These are phyloP conservation scores for Metalampra italica DNA, from an alignment of 2,888 invertebrate species.

Conservation along the genomic window DNA sequence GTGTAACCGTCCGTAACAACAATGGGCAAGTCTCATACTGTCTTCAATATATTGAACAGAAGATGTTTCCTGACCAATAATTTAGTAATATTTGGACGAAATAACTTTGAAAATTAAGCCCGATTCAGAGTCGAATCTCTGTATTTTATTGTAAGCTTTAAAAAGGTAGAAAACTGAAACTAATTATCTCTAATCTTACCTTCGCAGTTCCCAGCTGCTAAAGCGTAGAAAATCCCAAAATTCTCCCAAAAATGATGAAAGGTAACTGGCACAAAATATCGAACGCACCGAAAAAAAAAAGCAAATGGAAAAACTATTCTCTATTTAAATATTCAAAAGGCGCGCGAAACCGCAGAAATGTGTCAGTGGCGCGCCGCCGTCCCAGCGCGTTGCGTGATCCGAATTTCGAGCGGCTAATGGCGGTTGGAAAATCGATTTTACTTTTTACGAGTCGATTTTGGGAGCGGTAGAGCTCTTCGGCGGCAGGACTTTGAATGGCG, in stretches of 20 bases:
- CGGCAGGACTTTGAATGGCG: slow-evolving; percentile 65
- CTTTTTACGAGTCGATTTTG: slow-evolving; percentile 57
- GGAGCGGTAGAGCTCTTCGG: slow-evolving; percentile 59
- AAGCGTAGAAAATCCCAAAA: slow-evolving; percentile 33
- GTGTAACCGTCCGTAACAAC: too few relatives aligned
- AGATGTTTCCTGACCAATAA: too few relatives aligned
- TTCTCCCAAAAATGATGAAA: slow-evolving; percentile 26
- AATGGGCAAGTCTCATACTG: too few relatives aligned
- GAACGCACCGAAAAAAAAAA: slow-evolving; percentile 55
- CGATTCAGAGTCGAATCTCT: too few relatives aligned
- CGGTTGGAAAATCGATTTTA: slow-evolving; percentile 43
- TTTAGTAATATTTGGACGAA: too few relatives aligned
- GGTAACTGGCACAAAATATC: slow-evolving; percentile 45
- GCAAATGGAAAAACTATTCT: slow-evolving; percentile 51
- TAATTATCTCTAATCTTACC: slow-evolving; percentile 45
- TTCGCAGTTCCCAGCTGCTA: slow-evolving; percentile 30
- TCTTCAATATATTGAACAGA: too few relatives aligned
- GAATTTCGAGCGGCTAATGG: slow-evolving; percentile 62
- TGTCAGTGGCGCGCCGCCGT: slow-evolving; percentile 75
- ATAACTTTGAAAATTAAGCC: too few relatives aligned
- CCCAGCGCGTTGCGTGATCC: slow-evolving; percentile 61
- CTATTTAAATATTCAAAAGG: slow-evolving; percentile 73
- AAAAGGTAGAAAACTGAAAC: too few relatives aligned
- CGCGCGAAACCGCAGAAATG: slow-evolving; percentile 72
- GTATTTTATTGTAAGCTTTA: too few relatives aligned